phyloP scores from a whole-genome alignment of 2,797 vertebrate genomes.

The Sebastes minor region DNA sequence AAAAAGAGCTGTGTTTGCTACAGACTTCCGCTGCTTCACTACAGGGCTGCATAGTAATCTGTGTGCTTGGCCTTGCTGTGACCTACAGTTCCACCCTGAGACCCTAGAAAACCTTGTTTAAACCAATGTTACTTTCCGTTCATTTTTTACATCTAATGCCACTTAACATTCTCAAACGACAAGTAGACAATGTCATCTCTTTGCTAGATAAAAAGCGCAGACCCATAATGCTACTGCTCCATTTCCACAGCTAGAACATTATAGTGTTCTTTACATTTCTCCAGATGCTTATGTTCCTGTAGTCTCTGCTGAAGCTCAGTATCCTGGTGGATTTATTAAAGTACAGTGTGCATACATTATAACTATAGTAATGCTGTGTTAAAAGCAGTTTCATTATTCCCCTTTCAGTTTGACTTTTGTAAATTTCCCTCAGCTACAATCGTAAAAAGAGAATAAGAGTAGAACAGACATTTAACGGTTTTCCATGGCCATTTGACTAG shows the following conservation, averaged over 20 bases:
- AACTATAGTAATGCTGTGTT: background rate
- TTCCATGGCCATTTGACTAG: too few relatives aligned
- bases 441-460: too few relatives aligned
- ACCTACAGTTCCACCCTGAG: constrained; percentile 48
- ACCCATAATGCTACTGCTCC: background rate
- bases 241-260: background rate
- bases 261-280: background rate
- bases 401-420: background rate
- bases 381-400: background rate
- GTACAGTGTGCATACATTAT: background rate
- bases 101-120: constrained; percentile 31
- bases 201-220: background rate
- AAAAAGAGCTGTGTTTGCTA: constrained; percentile 76
- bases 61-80: constrained; percentile 56
- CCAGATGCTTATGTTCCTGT: background rate
- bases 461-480: too few relatives aligned
- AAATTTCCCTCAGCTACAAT: background rate
- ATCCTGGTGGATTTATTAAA: background rate
- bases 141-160: background rate
- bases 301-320: background rate
- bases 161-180: background rate
- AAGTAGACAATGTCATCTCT: background rate
- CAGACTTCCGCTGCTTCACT: constrained; percentile 56
- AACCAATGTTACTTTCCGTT: constrained; percentile 17
- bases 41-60: constrained; percentile 63